Evolutionary conservation across 2,113 vertebrate species (phyloP).

Genomic region (Notothenia coriiceps): DNA sequence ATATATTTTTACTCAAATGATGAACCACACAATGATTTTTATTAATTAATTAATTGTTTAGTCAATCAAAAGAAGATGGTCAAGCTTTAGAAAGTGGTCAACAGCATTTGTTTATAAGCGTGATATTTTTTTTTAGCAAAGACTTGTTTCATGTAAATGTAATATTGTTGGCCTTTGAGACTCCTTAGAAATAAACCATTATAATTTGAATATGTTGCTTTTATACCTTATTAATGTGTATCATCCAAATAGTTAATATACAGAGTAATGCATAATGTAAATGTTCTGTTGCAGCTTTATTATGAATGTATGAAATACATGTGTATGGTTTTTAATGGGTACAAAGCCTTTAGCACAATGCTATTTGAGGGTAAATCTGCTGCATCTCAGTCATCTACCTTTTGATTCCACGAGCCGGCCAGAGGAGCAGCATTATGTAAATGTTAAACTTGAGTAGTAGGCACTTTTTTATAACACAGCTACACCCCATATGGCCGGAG

Average conservation of each 20-base stretch:
- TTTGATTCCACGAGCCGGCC: slow-evolving; percentile 19
- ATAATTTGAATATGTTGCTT: too few relatives aligned
- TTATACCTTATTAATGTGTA: too few relatives aligned
- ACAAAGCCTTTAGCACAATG: neutral
- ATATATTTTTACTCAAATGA: too few relatives aligned
- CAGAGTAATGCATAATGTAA: neutral
- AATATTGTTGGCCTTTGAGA: too few relatives aligned
- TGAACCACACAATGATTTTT: too few relatives aligned
- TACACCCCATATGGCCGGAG: slow-evolving; percentile 41
- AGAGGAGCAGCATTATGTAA: slow-evolving; percentile 36
- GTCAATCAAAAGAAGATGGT: neutral
- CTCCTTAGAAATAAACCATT: too few relatives aligned
- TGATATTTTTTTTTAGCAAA: neutral
- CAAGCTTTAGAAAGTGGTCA: neutral
- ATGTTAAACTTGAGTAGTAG: slow-evolving; percentile 22
- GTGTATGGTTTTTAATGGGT: neutral
- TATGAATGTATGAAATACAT: neutral
- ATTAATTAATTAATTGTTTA: neutral
- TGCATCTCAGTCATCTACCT: slow-evolving; percentile 1
- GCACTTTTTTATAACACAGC: slow-evolving; percentile 36
- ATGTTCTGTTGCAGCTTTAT: neutral
- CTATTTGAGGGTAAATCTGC: neutral
- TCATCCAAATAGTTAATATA: too few relatives aligned
- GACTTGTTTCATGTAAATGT: too few relatives aligned
- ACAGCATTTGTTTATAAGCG: neutral